Base-by-base conservation (phyloP, 1,140 invertebrate genomes). In the Lucilia cuprina region DNA sequence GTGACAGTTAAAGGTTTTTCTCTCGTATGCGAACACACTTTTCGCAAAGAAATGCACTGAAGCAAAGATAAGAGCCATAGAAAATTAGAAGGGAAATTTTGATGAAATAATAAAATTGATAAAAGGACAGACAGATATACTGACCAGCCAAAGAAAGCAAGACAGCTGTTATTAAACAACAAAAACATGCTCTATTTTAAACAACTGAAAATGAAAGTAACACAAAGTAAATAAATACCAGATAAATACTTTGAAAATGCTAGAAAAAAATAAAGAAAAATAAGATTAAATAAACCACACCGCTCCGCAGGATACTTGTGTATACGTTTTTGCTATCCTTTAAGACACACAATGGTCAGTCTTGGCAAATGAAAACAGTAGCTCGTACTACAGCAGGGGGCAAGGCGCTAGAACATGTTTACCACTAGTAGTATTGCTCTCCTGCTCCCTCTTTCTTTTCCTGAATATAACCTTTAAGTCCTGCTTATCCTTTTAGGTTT, bases 211-310 rank as follows among this genome's bases (percentile, higher is more conserved):
- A 12, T 14, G 17, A 17, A 55, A 55, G 50, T 55, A 55, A 17
- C 17, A 55, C 74, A 17, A 77, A 21, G 19, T 74, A 74, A 74
- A 10, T 21, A 41, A 35, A 77, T 8, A 13, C 34, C 74, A 77
- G 17, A 77, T 17, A 77, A 34, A 41, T 30, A 21, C 74, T 34
- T 34, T 30, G 34, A 75, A 75, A 34, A 75, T 9, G 74, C 13
- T 41, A 14, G 14, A 17, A 77, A 77, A 77, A 55, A 55, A 8
- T 77, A 13, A 8, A 3, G 8, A 13, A 70, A 17, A n/a, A 77
- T 7, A 77, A 77, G 74, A 77, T 77, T 77, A 77, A 77, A 41
- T 41, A 77, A 77, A 77, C 74, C 74, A 77, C 74, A 77, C 74
- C 74, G 74, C 74, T 41, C 74, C 0, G 74, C 74, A 17, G 74